Evolutionary conservation across 2,113 vertebrate genomes (phyloP).

Genomic region (Odobenus rosmarus): DNA sequence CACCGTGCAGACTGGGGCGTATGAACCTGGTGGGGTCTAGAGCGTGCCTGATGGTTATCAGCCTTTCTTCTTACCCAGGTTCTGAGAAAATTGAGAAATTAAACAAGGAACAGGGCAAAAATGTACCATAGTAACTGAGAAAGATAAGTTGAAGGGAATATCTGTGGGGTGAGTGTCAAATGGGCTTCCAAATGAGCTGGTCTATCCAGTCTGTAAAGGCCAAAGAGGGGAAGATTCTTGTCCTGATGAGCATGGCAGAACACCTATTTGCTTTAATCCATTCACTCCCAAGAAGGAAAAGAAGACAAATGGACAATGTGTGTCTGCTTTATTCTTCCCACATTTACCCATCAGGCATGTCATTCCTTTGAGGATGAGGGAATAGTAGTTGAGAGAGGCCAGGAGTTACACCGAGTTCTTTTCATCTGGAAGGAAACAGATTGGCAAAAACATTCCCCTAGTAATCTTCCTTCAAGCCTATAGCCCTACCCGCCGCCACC

Average conservation of each 20-base stretch:
- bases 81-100: background rate
- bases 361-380: background rate
- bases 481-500: too few relatives aligned
- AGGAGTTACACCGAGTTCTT: background rate
- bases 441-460: background rate
- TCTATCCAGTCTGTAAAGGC: background rate
- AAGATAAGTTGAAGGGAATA: background rate
- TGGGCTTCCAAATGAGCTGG: background rate
- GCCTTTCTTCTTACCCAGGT: background rate
- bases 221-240: background rate
- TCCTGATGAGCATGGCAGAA: background rate
- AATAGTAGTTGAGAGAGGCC: background rate
- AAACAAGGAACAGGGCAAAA: constrained; percentile 4
- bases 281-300: background rate
- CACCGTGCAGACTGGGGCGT: background rate
- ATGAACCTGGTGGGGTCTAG: background rate
- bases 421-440: background rate
- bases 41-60: background rate
- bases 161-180: background rate
- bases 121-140: background rate
- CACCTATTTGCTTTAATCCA: background rate
- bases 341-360: background rate
- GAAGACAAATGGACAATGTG: background rate
- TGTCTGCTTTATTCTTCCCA: background rate
- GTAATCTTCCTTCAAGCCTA: background rate